Evolutionary conservation across 53 echinoderm and acorn worm genomes (phyloP).

Genomic region (Holothuria scabra): DNA sequence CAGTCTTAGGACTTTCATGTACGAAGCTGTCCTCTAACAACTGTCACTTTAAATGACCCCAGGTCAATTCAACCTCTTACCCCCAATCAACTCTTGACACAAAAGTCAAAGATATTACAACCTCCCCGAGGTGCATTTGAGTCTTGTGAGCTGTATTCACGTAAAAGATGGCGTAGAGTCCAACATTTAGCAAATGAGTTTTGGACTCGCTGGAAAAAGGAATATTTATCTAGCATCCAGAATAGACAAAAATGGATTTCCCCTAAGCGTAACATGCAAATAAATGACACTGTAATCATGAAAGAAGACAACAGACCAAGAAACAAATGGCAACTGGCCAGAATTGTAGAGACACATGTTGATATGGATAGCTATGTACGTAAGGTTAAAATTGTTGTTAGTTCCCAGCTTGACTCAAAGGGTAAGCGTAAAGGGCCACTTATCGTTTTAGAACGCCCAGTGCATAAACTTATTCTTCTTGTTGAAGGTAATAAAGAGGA

Average conservation of each 20-base stretch:
- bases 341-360: slow-evolving; percentile 33
- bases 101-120: slow-evolving; percentile 44
- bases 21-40: slow-evolving; percentile 45
- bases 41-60: slow-evolving; percentile 18
- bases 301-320: slow-evolving; percentile 54
- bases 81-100: slow-evolving; percentile 59
- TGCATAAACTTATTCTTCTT: too few species aligned
- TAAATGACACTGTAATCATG: slow-evolving; percentile 60
- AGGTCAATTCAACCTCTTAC: slow-evolving; percentile 49
- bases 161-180: too few species aligned
- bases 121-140: slow-evolving; percentile 58
- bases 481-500: background rate
- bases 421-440: too few species aligned
- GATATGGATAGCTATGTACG: slow-evolving; percentile 16
- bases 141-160: slow-evolving; percentile 56
- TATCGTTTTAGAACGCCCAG: too few species aligned
- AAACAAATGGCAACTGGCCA: slow-evolving; percentile 53
- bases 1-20: slow-evolving; percentile 38
- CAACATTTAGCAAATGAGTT: slow-evolving; percentile 63
- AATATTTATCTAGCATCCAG: slow-evolving; percentile 56
- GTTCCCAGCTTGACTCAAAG: slow-evolving; percentile 2
- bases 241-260: too few species aligned
- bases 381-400: slow-evolving; percentile 39
- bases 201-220: too few species aligned
- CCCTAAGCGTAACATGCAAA: slow-evolving; percentile 42